These are phyloP conservation scores for Eutolmus rufibarbis DNA, from an alignment of 2,888 invertebrate genomes.

Conservation along the genomic window DNA sequence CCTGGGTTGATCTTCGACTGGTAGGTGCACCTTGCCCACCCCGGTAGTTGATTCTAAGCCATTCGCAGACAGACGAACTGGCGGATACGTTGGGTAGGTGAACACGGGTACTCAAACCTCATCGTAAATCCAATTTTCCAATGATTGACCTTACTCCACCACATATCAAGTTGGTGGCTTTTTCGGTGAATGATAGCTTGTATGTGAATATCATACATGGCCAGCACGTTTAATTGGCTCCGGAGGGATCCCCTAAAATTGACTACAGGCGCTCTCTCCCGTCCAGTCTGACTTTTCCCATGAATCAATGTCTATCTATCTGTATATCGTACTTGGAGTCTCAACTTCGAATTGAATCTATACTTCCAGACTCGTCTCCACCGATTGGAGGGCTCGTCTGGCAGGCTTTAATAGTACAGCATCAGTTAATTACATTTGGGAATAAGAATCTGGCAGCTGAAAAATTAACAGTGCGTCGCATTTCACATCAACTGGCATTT, in stretches of 20 bases:
- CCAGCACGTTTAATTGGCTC: slow-evolving; percentile 30
- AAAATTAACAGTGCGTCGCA: slow-evolving; percentile 24
- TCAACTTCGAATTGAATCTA: slow-evolving; percentile 2
- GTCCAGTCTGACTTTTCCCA: background rate
- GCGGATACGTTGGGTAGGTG: background rate
- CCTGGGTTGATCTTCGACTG: background rate
- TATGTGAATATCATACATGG: slow-evolving; percentile 26
- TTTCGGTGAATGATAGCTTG: slow-evolving; percentile 43
- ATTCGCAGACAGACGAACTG: background rate
- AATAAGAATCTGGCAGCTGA: slow-evolving; percentile 38
- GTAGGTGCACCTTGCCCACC: background rate
- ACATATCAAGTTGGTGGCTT: slow-evolving; percentile 57
- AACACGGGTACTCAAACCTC: background rate
- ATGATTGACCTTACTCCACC: slow-evolving; percentile 62
- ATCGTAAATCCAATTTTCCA: slow-evolving; percentile 61
- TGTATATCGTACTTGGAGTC: background rate
- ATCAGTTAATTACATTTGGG: slow-evolving; percentile 40
- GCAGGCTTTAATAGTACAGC: background rate
- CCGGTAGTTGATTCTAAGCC: background rate
- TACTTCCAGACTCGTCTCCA: background rate
- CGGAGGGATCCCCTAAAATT: background rate
- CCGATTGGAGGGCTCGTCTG: background rate
- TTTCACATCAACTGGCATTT: background rate
- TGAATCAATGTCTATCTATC: background rate
- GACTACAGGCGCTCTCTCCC: background rate